Conservation (phyloP, 2,113 vertebrate species). For the Microtus pennsylvanicus region DNA sequence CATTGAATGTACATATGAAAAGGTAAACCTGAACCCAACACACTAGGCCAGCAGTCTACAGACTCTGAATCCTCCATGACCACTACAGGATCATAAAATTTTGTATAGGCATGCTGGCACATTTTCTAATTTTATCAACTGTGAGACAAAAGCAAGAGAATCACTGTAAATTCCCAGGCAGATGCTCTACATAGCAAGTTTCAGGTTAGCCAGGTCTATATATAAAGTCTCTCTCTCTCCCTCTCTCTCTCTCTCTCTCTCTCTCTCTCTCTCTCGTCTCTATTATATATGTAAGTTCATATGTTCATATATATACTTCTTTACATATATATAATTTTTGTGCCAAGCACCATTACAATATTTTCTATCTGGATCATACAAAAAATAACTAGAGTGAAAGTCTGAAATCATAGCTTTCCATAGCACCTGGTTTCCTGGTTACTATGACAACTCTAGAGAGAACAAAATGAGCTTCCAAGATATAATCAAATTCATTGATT, state of each 20-base stretch:
- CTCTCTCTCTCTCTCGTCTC: not conserved
- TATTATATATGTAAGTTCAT: not conserved
- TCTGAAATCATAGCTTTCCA: constrained; percentile 62
- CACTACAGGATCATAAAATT: not conserved
- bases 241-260: not conserved
- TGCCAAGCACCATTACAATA: not conserved
- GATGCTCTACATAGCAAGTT: not conserved
- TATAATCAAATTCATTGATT: constrained; percentile 80
- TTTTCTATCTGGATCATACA: constrained; percentile 54
- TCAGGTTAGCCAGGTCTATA: not conserved
- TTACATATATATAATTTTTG: not conserved
- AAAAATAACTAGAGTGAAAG: constrained; percentile 54
- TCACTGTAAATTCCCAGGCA: not conserved
- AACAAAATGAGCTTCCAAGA: constrained; percentile 71
- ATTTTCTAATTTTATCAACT: not conserved
- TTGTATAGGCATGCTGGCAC: not conserved
- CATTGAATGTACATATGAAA: not conserved
- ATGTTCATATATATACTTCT: too few relatives aligned
- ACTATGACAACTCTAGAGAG: constrained; percentile 76
- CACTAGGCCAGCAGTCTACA: not conserved
- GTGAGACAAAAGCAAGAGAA: not conserved
- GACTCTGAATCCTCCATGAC: not conserved
- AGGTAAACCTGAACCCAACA: constrained; percentile 38
- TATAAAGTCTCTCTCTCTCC: not conserved
- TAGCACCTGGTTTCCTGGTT: constrained; percentile 70